These are phyloP conservation scores for Tetrax tetrax DNA, from an alignment of 2,113 vertebrate species.

Conservation along the genomic window DNA sequence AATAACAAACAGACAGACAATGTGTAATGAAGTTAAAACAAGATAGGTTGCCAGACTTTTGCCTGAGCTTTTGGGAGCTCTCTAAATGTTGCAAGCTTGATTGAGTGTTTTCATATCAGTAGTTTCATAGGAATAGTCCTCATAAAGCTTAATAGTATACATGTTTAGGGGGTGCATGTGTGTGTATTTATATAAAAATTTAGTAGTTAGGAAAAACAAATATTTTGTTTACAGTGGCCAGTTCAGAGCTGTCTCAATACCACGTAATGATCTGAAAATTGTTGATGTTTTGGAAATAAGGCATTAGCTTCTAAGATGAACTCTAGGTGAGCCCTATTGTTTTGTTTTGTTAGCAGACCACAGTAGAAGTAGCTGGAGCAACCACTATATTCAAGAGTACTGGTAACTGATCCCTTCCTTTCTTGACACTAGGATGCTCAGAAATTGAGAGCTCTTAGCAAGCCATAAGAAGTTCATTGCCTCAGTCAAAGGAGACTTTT, in stretches of 20 bases:
- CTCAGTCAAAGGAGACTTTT: neutral
- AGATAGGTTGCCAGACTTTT: neutral
- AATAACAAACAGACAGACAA: neutral
- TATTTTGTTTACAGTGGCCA: neutral
- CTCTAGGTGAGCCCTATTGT: neutral
- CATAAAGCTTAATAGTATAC: neutral
- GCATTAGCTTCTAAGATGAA: neutral
- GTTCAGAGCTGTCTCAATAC: neutral
- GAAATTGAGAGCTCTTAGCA: neutral
- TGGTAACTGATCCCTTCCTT: neutral
- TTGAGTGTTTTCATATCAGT: neutral
- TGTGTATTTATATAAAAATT: neutral
- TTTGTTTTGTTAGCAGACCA: neutral
- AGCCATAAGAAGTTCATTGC: neutral
- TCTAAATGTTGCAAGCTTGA: neutral
- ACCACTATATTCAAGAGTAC: neutral
- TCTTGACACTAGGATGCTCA: neutral
- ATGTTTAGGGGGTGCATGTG: neutral
- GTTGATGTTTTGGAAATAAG: neutral
- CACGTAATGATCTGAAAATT: neutral
- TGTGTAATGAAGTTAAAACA: neutral
- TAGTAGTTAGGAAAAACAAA: neutral
- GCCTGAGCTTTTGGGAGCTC: neutral
- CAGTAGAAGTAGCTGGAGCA: neutral
- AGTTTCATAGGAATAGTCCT: neutral